Evolutionary conservation across 2,888 invertebrate species (phyloP).

Genomic region (Cetonia aurata): DNA sequence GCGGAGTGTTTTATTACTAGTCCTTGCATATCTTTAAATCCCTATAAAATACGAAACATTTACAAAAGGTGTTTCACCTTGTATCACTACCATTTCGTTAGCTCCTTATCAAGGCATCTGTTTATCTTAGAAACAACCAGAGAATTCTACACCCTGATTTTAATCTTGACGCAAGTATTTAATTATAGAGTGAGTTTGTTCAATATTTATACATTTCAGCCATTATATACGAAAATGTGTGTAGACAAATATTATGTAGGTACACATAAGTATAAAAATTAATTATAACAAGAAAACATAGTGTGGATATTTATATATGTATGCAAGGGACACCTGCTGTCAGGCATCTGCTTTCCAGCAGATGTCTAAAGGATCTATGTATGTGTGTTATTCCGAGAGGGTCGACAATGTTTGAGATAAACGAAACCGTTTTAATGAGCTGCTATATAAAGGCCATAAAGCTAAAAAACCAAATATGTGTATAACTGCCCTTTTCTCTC

Average conservation of each 20-base stretch:
- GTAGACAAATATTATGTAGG: not conserved
- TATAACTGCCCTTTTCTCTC: too few species aligned
- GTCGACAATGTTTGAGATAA: constrained; percentile 17
- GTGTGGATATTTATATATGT: not conserved
- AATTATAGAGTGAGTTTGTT: not conserved
- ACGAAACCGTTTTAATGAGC: constrained; percentile 19
- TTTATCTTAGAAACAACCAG: too few species aligned
- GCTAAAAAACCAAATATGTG: too few species aligned
- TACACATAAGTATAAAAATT: constrained; percentile 13
- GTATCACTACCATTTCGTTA: too few species aligned
- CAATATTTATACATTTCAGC: too few species aligned
- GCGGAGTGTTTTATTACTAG: too few species aligned
- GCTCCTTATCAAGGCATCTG: too few species aligned
- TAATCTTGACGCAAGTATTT: not conserved
- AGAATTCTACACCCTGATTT: not conserved
- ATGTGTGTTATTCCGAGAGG: constrained; percentile 2
- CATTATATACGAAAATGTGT: too few species aligned
- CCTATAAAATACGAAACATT: too few species aligned
- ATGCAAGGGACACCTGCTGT: constrained; percentile 20
- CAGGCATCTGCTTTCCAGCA: constrained; percentile 24
- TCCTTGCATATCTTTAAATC: too few species aligned
- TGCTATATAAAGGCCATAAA: constrained; percentile 15
- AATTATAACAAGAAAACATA: constrained; percentile 12
- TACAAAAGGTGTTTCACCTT: too few species aligned
- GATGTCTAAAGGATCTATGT: constrained; percentile 8